Base-by-base conservation (phyloP, 2,888 invertebrate genomes). In the Anagyrus pseudococci region DNA sequence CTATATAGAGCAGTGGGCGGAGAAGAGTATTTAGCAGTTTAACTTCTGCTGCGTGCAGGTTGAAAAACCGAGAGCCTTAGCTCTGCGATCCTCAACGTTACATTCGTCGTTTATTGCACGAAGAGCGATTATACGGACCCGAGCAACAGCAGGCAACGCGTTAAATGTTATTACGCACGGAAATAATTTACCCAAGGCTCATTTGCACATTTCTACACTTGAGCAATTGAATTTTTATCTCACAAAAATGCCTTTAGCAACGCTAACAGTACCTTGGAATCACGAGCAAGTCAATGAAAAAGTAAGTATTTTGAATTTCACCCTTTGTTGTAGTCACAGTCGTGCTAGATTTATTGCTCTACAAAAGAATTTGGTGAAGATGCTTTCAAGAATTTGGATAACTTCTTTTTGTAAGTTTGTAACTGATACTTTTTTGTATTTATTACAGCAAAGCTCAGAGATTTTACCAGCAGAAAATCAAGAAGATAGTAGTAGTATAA, bases 211-310 rank as follows among this genome's bases (percentile, higher is more conserved):
- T 6, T 41, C 53, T 22, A 20, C 15, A 23, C 13, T 7, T 7
- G 10, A 48, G 22, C 19, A 47, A 59, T 33, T 64, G 60, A 56
- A 19, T 54, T 52, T 0, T n/a, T 26, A 29, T 29, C n/a, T 25
- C 1, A 17, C 50, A 8, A 66, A 59, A 58, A 80, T 80, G 80
- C 80, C 80, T 71, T 72, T 80, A 68, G 80, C 80, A 47, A 80
- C 73, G 70, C 64, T 76, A 66, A 76, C 77, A 68, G 76, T 75
- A 64, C 79, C 79, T 71, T 80, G 80, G 80, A 76, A 75, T 68
- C 77, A 79, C 60, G 73, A 77, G 66, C 70, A 75, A 72, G 70
- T 59, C 69, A 73, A 67, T 66, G 75, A 77, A 64, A 73, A 79
- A 75, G 80, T 75, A 68, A 66, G 37, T 3, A 10, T 57, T 23